phyloP scores from a whole-genome alignment of 2,888 invertebrate genomes.

The Patella depressa region DNA sequence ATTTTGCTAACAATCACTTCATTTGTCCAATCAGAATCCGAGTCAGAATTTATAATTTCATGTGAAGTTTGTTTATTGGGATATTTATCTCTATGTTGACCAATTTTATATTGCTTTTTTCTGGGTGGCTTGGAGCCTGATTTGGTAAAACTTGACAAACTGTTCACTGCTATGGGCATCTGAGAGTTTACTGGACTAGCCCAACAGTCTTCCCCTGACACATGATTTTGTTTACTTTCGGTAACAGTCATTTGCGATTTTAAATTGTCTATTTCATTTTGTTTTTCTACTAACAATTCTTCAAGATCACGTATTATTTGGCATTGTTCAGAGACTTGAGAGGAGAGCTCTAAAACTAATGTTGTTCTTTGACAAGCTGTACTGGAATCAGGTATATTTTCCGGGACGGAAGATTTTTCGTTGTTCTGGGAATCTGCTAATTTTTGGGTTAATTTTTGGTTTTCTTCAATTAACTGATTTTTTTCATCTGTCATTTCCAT shows the following conservation, averaged over 20 bases:
- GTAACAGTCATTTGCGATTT: background rate
- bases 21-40: conserved; percentile 7
- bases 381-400: background rate
- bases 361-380: background rate
- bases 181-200: background rate
- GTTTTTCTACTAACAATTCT: background rate
- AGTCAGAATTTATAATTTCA: background rate
- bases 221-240: background rate
- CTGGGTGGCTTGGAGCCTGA: background rate
- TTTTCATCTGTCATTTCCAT: background rate
- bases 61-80: background rate
- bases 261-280: background rate
- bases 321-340: background rate
- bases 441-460: background rate
- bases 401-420: background rate
- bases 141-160: background rate
- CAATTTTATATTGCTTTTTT: background rate
- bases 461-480: background rate
- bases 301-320: background rate
- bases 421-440: background rate
- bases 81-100: background rate
- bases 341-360: background rate
- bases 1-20: conserved; percentile 4
- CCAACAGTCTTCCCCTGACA: too few species aligned
- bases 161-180: too few species aligned